Base-by-base conservation (phyloP, 2,113 vertebrate species). In the Spizaetus ornatus region DNA sequence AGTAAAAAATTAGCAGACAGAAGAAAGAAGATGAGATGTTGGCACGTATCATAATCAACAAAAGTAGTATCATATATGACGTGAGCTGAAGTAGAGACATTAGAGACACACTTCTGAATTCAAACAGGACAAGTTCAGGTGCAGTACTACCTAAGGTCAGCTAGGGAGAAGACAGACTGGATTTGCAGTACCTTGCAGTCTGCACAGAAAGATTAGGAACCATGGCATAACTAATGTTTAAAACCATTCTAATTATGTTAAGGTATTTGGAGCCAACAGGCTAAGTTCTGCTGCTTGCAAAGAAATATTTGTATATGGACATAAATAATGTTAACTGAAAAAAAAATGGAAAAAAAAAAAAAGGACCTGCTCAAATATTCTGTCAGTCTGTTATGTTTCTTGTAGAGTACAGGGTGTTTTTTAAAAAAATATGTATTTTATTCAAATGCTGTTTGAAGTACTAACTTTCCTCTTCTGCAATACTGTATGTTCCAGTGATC, bases 251-350 rank as follows among this genome's bases (percentile, higher is more conserved):
- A 66, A 84, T 88, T 90, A 55, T 17, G 3, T 66, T 79, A 47
- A 92, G 61, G 52, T 81, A 63, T 93, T 93, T 81, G 19, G n/a
- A 88, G 55, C 42, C 42, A 78, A 47, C 42, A 93, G 66, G 70
- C 34, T 36, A 43, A n/a, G n/a, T 86, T 90, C 16, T 86, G 29
- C 25, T 89, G 20, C 36, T 93, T 86, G 74, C 23, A 31, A 71
- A 93, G 26, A 70, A 71, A 7, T 84, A 74, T 71, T 72, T 91
- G 72, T 76, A 38, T 62, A 48, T 40, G 69, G 70, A 80, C 62
- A 48, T 72, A 92, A 95, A 62, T 96, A 77, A 91, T 56, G 58
- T 90, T 84, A 79, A 72, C 53, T 96, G 61, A 53, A 88, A 82
- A 87, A 89, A 87, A 94, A 84, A 70, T 10, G 50, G 7, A 45